phyloP scores from a whole-genome alignment of 2,797 vertebrate genomes.

The Sebastes taczanowskii region DNA sequence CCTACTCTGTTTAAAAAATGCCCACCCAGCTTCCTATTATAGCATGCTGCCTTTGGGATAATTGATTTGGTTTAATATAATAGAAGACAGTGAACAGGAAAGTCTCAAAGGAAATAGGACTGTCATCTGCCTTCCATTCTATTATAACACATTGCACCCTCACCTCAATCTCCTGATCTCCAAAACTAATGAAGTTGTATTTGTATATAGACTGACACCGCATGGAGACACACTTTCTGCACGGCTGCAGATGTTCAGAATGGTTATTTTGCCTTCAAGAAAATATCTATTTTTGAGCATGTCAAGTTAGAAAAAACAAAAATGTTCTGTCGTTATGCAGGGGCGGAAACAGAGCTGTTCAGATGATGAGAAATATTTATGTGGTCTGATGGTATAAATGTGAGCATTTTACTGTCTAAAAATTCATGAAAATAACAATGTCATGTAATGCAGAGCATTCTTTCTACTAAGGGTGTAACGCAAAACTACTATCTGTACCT shows the following conservation, averaged over 20 bases:
- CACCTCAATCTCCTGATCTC: slow-evolving; percentile 62
- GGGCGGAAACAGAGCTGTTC: not conserved
- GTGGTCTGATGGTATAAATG: not conserved
- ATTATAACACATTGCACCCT: slow-evolving; percentile 57
- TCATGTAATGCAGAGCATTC: not conserved
- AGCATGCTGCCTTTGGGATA: slow-evolving; percentile 58
- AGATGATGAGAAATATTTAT: not conserved
- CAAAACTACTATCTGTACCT: not conserved
- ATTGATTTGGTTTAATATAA: slow-evolving; percentile 75
- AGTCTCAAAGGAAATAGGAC: slow-evolving; percentile 69
- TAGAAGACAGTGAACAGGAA: slow-evolving; percentile 58
- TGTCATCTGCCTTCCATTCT: slow-evolving; percentile 60
- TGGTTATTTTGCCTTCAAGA: slow-evolving; percentile 26
- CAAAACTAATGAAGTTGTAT: slow-evolving; percentile 71
- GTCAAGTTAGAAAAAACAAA: not conserved
- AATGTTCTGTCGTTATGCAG: not conserved
- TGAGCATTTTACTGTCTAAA: not conserved
- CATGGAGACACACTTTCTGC: slow-evolving; percentile 27
- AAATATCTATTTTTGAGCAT: slow-evolving; percentile 42
- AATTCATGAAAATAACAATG: not conserved
- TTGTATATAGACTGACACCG: slow-evolving; percentile 56
- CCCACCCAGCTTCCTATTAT: slow-evolving; percentile 61
- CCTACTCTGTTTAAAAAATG: slow-evolving; percentile 54
- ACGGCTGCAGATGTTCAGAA: slow-evolving; percentile 10
- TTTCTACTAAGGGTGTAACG: not conserved